Evolutionary conservation across 2,113 vertebrate species (phyloP).

Genomic region (Carettochelys insculpta): DNA sequence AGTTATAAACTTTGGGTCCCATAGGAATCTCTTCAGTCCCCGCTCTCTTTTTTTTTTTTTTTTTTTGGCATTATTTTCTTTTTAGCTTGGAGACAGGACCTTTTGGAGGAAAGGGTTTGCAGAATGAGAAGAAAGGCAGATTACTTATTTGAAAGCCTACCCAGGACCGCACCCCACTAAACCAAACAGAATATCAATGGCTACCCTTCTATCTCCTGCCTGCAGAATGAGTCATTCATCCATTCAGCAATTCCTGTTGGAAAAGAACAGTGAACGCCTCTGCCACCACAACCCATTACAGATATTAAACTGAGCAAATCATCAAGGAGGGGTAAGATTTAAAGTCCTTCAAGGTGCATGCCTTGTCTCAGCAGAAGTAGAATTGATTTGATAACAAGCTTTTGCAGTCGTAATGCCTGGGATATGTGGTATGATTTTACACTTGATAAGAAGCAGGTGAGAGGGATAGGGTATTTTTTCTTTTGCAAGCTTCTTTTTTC

Average conservation of each 20-base stretch:
- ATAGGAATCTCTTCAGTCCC: slow-evolving; percentile 59
- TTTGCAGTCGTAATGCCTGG: background rate
- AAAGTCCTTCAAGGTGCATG: slow-evolving; percentile 54
- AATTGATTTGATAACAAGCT: slow-evolving; percentile 59
- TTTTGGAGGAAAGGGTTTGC: background rate
- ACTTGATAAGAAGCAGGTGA: background rate
- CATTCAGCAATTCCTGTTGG: slow-evolving; percentile 69
- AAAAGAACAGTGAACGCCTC: slow-evolving; percentile 53
- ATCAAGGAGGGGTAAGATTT: slow-evolving; percentile 58
- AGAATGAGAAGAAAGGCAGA: slow-evolving; percentile 50
- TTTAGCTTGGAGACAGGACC: background rate
- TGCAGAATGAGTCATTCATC: slow-evolving; percentile 59
- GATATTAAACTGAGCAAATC: slow-evolving; percentile 77
- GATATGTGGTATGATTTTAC: background rate
- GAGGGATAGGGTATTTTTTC: background rate
- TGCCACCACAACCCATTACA: slow-evolving; percentile 64
- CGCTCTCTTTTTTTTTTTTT: slow-evolving; percentile 1
- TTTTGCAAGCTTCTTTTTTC: background rate
- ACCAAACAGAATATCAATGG: slow-evolving; percentile 61
- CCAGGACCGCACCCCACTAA: slow-evolving; percentile 14
- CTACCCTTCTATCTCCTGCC: slow-evolving; percentile 52
- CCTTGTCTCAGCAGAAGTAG: slow-evolving; percentile 3
- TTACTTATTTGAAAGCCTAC: slow-evolving; percentile 30
- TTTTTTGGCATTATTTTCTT: slow-evolving; percentile 20
- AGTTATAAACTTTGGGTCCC: slow-evolving; percentile 72